phyloP scores from a whole-genome alignment of 1,140 invertebrate genomes.

The Lepidurus couesii region DNA sequence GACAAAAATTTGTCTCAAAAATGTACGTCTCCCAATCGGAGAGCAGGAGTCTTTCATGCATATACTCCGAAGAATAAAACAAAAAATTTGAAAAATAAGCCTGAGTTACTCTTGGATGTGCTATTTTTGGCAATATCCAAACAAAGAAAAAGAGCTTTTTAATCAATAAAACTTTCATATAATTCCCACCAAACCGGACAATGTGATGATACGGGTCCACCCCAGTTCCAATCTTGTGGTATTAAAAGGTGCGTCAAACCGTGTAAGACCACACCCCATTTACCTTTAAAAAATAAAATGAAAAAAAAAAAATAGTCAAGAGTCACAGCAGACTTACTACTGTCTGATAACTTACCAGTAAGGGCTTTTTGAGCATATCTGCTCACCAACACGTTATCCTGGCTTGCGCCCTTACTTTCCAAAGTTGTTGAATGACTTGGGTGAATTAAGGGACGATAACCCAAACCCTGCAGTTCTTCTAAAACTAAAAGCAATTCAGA shows the following conservation, averaged over 20 bases:
- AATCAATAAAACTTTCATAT: slow-evolving; percentile 35
- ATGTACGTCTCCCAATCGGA: background rate
- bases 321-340: slow-evolving; percentile 20
- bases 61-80: background rate
- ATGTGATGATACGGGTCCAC: slow-evolving; percentile 63
- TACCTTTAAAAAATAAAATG: slow-evolving; percentile 45
- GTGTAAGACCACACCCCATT: slow-evolving; percentile 56
- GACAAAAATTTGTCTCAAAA: background rate
- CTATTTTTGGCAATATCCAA: too few species aligned
- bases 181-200: slow-evolving; percentile 63
- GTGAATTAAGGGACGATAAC: slow-evolving; percentile 33
- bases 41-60: background rate
- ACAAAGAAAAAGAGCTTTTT: background rate
- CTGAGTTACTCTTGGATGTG: background rate
- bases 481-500: slow-evolving; percentile 16
- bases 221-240: slow-evolving; percentile 72
- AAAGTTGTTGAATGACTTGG: slow-evolving; percentile 33
- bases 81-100: background rate
- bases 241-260: slow-evolving; percentile 70
- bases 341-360: slow-evolving; percentile 33
- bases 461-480: slow-evolving; percentile 32
- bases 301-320: slow-evolving; percentile 28
- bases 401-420: background rate
- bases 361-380: slow-evolving; percentile 32
- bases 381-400: slow-evolving; percentile 33